Conservation (phyloP, 2,888 invertebrate species). For the Pilophorus perplexus region DNA sequence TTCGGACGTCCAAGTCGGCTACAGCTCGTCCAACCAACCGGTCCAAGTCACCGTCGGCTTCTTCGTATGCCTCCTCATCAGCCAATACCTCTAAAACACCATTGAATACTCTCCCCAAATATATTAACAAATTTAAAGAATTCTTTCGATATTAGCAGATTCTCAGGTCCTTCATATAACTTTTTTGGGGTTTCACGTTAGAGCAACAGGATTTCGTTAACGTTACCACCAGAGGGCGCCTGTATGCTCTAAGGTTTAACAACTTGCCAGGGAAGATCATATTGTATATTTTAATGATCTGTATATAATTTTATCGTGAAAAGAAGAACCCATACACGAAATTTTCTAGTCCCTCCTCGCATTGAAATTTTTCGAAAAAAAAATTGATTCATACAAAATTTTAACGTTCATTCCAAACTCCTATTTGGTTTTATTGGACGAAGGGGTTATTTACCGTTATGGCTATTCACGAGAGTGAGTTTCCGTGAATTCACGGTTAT, state of each 20-base stretch:
- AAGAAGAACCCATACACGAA: not conserved
- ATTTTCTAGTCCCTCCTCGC: conserved; percentile 33
- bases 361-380: too few species aligned
- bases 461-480: too few species aligned
- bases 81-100: conserved; percentile 44
- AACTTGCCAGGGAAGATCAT: not conserved
- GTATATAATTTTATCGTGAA: conserved; percentile 22
- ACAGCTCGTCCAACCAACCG: conserved; percentile 34
- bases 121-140: not conserved
- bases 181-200: not conserved
- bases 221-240: not conserved
- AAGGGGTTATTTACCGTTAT: too few species aligned
- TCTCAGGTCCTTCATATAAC: not conserved
- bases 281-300: conserved; percentile 23
- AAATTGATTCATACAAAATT: not conserved
- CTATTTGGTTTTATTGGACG: too few species aligned
- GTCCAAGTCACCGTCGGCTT: conserved; percentile 43
- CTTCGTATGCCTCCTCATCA: conserved; percentile 44
- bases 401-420: not conserved
- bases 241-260: not conserved
- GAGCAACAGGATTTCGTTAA: not conserved
- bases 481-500: too few species aligned
- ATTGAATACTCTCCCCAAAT: not conserved
- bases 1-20: conserved; percentile 72
- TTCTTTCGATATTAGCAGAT: not conserved